phyloP scores from a whole-genome alignment of 1,140 invertebrate species.

The Lethrus apterus region DNA sequence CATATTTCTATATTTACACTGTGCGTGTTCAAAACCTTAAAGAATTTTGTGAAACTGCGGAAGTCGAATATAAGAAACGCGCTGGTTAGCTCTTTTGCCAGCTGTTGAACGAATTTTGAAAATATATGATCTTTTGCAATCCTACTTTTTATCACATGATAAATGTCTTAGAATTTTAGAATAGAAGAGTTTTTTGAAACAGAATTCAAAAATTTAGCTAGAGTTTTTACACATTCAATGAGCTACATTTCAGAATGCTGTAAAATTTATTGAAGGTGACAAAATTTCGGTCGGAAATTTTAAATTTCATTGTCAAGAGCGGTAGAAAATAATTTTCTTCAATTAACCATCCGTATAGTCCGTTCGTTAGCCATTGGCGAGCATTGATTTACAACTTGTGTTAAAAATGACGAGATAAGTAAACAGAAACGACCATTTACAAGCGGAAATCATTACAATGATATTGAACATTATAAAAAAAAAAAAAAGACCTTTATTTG shows the following conservation, averaged over 20 bases:
- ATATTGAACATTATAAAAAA: conserved; percentile 17
- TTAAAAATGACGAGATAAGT: too few relatives aligned
- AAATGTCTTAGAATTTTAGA: conserved; percentile 26
- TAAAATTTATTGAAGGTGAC: conserved; percentile 18
- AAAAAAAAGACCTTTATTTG: too few relatives aligned
- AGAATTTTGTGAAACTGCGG: conserved; percentile 32
- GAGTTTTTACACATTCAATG: conserved; percentile 3
- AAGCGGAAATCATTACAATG: too few relatives aligned
- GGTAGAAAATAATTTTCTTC: conserved; percentile 16
- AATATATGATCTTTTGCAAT: conserved; percentile 28
- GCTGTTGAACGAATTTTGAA: conserved; percentile 26
- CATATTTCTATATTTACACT: too few relatives aligned
- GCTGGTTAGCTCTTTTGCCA: conserved; percentile 25
- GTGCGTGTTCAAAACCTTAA: conserved; percentile 32
- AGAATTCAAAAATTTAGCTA: conserved; percentile 7
- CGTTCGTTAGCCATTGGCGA: too few relatives aligned
- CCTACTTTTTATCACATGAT: conserved; percentile 27
- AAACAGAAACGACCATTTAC: too few relatives aligned
- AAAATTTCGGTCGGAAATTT: conserved; percentile 8
- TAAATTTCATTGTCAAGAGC: conserved; percentile 7
- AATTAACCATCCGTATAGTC: conserved; percentile 11
- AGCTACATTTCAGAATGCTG: conserved; percentile 4
- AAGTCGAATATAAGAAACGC: conserved; percentile 18
- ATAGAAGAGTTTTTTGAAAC: conserved; percentile 6
- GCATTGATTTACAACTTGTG: too few relatives aligned